Base-by-base conservation (phyloP, 2,113 vertebrate species). In the Odocoileus virginianus region DNA sequence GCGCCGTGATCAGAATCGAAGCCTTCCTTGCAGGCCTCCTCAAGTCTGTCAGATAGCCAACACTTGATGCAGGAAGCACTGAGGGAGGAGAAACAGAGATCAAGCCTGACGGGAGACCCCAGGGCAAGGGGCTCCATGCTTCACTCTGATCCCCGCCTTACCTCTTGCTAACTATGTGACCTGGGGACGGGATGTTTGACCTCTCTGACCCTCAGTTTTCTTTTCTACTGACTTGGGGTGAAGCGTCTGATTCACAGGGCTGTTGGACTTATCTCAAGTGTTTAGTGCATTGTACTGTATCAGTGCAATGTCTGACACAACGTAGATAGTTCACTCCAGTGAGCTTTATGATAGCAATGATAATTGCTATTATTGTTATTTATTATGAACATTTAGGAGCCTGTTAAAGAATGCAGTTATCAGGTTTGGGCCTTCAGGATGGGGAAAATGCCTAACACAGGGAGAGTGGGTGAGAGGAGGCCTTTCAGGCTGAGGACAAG, bases 1-100 rank as follows among this genome's bases (percentile, higher is more conserved):
- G 50, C 7, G 5, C 60, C 3, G 0, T 30, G 50, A 47, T 8
- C 47, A 19, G 13, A 43, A 6, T 6, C 0, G 2, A 16, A 8
- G 2, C 58, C 76, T 82, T 60, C n/a, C 58, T 55, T 27, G 58
- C 3, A 45, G 57, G 86, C 58, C 36, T 40, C 40, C 57, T 9
- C 40, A 7, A 19, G 12, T 36, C 57, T 21, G 74, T 27, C 50
- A 5, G 12, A 47, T 27, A 25, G 8, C 61, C 6, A 4, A 40
- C 60, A 7, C 52, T 4, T 8, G 60, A 14, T 4, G 15, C 19
- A 81, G 23, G 23, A 10, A 21, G 27, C 6, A 15, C 11, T 33
- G 16, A 36, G 33, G 40, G 36, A 45, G 28, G 16, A 10, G 33
- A 6, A n/a, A 28, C 10, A 23, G 61, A 23, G 5, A 25, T 25